These are phyloP conservation scores for Brachirus orientalis DNA, from an alignment of 2,113 vertebrate species.

Conservation along the genomic window DNA sequence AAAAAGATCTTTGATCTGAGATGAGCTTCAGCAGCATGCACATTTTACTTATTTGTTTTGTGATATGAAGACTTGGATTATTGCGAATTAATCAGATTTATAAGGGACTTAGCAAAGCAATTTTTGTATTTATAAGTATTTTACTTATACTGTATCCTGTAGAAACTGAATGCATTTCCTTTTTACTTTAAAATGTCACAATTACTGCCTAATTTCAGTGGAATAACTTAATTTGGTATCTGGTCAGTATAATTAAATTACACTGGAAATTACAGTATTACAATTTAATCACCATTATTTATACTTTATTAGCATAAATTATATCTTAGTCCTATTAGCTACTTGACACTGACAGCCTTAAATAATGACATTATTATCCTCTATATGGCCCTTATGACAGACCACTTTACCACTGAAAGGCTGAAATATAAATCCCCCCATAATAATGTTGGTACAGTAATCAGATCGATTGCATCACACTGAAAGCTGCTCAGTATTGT, in stretches of 20 bases:
- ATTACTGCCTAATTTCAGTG: too few relatives aligned
- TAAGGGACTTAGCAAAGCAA: too few relatives aligned
- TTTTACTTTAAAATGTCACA: background rate
- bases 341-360: background rate
- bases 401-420: background rate
- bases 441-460: constrained; percentile 5
- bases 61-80: too few relatives aligned
- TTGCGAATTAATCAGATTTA: too few relatives aligned
- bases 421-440: too few relatives aligned
- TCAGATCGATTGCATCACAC: constrained; percentile 3
- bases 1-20: too few relatives aligned
- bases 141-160: too few relatives aligned
- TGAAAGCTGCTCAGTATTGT: constrained; percentile 19
- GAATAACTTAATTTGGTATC: too few relatives aligned
- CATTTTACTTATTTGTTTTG: too few relatives aligned
- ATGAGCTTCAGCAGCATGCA: too few relatives aligned
- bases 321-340: background rate
- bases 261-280: background rate
- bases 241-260: background rate
- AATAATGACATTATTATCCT: background rate
- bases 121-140: too few relatives aligned
- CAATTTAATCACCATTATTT: background rate
- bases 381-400: background rate
- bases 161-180: background rate
- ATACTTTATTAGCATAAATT: background rate